These are phyloP conservation scores for Pelobates cultripes DNA, from an alignment of 2,797 vertebrate genomes.

Conservation along the genomic window DNA sequence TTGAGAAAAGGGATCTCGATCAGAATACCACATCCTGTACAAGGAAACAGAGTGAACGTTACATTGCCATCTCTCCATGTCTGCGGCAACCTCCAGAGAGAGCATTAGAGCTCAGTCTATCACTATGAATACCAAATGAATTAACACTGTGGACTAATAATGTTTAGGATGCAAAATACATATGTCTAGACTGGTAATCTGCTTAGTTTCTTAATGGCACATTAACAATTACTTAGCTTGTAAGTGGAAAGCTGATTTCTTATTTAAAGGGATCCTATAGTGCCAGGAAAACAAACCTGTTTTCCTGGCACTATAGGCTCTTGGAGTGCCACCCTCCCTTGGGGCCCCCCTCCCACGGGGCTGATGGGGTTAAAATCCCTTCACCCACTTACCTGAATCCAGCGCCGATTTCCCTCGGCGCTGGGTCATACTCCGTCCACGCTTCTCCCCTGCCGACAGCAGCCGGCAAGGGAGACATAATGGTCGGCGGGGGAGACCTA, in stretches of 20 bases:
- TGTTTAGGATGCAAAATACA: constrained; percentile 32
- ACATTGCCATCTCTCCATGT: constrained; percentile 20
- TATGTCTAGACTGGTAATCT: constrained; percentile 21
- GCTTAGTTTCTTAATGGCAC: constrained; percentile 6
- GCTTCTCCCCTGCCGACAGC: not conserved
- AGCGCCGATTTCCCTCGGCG: too few species aligned
- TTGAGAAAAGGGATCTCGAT: constrained; percentile 13
- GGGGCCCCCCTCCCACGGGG: too few species aligned
- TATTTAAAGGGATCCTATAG: not conserved
- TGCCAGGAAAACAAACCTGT: too few species aligned
- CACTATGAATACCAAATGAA: constrained; percentile 50
- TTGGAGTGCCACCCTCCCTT: too few species aligned
- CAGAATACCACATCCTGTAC: constrained; percentile 40
- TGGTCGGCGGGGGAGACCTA: too few species aligned
- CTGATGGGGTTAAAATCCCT: too few species aligned
- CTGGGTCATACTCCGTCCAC: too few species aligned
- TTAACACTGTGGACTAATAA: constrained; percentile 49
- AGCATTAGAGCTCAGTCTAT: constrained; percentile 45
- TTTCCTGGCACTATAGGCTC: too few species aligned
- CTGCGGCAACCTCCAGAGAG: constrained; percentile 46
- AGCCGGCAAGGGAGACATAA: constrained; percentile 1
- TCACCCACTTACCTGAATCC: too few species aligned
- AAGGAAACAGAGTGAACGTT: constrained; percentile 45
- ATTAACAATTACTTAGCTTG: constrained; percentile 32
- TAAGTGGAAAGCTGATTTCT: constrained; percentile 2